Conservation (phyloP, 2,113 vertebrate species). For the Bostrychus sinensis region DNA sequence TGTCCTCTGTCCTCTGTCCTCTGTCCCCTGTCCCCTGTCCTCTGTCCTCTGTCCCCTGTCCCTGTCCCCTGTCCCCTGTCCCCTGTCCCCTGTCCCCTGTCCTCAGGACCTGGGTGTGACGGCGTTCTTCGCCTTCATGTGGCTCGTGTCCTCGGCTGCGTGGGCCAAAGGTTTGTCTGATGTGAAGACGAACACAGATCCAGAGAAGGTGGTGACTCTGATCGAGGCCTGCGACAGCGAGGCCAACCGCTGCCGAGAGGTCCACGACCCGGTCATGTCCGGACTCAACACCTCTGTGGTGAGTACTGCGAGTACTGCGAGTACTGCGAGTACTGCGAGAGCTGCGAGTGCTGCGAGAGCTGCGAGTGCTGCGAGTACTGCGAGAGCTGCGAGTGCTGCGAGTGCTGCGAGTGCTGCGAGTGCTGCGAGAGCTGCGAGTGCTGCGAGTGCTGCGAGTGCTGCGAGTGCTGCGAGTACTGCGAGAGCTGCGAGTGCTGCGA, state of each 20-base stretch:
- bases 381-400: too few species aligned
- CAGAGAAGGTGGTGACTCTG: slow-evolving; percentile 79
- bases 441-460: too few species aligned
- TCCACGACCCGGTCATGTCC: slow-evolving; percentile 86
- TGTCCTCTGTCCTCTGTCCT: neutral
- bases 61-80: neutral
- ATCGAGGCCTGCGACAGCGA: slow-evolving; percentile 67
- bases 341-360: too few species aligned
- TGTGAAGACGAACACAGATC: slow-evolving; percentile 86
- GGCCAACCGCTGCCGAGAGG: slow-evolving; percentile 79
- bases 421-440: too few species aligned
- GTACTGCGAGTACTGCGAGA: too few species aligned
- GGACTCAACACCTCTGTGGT: slow-evolving; percentile 93
- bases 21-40: neutral
- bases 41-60: neutral
- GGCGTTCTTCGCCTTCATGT: slow-evolving; percentile 87
- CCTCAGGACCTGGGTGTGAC: slow-evolving; percentile 86
- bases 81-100: neutral
- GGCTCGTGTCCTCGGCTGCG: slow-evolving; percentile 87
- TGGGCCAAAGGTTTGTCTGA: slow-evolving; percentile 90
- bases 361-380: too few species aligned
- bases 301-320: too few species aligned
- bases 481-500: too few species aligned
- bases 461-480: too few species aligned
- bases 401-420: too few species aligned